Conservation (phyloP, 2,797 vertebrate genomes). For the Enteromius radiatus region DNA sequence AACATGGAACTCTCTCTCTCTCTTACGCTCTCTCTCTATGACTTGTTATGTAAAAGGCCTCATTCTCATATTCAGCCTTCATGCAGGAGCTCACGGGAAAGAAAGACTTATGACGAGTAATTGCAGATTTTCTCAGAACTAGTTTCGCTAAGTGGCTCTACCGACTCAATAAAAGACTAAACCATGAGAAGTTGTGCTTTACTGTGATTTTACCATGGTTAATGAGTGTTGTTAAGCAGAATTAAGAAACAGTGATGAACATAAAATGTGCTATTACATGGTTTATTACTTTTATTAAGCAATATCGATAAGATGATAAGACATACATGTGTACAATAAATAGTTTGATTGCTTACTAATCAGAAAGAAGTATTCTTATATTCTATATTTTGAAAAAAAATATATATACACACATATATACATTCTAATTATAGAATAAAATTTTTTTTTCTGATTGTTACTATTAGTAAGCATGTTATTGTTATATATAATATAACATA, state of each 20-base stretch:
- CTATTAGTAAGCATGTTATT: too few relatives aligned
- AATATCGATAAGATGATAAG: too few relatives aligned
- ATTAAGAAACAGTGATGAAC: not conserved
- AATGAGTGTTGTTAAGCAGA: not conserved
- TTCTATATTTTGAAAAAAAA: too few relatives aligned
- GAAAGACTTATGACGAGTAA: conserved; percentile 1
- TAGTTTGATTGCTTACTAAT: too few relatives aligned
- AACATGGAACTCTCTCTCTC: conserved; percentile 41
- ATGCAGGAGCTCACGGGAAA: not conserved
- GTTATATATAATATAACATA: too few relatives aligned
- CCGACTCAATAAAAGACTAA: not conserved
- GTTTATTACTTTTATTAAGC: too few relatives aligned
- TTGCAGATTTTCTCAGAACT: not conserved
- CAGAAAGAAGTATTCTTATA: too few relatives aligned
- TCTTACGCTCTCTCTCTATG: conserved; percentile 11
- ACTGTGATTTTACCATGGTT: not conserved
- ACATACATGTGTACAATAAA: too few relatives aligned
- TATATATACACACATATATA: too few relatives aligned
- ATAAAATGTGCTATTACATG: too few relatives aligned
- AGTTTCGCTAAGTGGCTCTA: not conserved
- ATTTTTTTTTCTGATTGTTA: too few relatives aligned
- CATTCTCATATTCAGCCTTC: conserved; percentile 34
- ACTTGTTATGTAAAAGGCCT: conserved; percentile 53
- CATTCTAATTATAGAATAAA: too few relatives aligned
- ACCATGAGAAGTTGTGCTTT: not conserved